A percentile compares a stretch with the other conserved stretches of the same genome.
Evolutionary conservation across 2,888 invertebrate species (phyloP).

Genomic region (Agrenia bidenticulata): DNA sequence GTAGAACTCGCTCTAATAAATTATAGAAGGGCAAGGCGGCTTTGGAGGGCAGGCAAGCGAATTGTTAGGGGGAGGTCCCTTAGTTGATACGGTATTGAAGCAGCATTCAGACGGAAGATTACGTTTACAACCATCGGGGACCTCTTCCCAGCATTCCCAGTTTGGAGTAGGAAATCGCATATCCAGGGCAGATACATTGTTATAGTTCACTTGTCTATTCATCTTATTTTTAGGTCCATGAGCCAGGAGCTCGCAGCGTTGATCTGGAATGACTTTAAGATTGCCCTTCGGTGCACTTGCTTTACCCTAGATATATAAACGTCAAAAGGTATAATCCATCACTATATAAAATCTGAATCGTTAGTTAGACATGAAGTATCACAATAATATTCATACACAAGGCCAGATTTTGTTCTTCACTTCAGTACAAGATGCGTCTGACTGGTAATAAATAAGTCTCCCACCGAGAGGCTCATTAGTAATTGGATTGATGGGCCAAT

Average conservation of each 20-base stretch:
- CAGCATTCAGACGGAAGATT: constrained; percentile 39
- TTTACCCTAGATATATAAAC: too few species aligned
- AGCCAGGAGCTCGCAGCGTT: constrained; percentile 43
- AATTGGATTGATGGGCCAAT: constrained; percentile 49
- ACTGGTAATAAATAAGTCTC: constrained; percentile 32
- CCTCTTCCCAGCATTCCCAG: constrained; percentile 51
- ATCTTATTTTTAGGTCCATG: constrained; percentile 17
- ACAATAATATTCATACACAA: constrained; percentile 29
- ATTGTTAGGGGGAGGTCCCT: constrained; percentile 16
- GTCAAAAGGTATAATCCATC: too few species aligned
- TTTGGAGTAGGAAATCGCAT: constrained; percentile 41
- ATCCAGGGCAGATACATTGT: constrained; percentile 39
- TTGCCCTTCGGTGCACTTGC: not conserved
- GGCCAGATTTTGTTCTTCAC: constrained; percentile 40
- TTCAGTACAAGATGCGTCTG: constrained; percentile 40
- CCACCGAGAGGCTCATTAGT: constrained; percentile 48
- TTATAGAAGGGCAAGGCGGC: constrained; percentile 32
- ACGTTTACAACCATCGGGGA: constrained; percentile 33
- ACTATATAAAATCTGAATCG: too few species aligned
- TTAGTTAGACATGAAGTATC: too few species aligned
- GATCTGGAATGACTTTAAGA: constrained; percentile 40
- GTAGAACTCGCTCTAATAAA: too few species aligned
- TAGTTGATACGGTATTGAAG: constrained; percentile 26
- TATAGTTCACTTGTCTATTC: not conserved
- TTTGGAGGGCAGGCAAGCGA: constrained; percentile 24